Evolutionary conservation across 30 jellyfish, hydroid and myxozoan species (phyloP).

Genomic region (Catostylus mosaicus): DNA sequence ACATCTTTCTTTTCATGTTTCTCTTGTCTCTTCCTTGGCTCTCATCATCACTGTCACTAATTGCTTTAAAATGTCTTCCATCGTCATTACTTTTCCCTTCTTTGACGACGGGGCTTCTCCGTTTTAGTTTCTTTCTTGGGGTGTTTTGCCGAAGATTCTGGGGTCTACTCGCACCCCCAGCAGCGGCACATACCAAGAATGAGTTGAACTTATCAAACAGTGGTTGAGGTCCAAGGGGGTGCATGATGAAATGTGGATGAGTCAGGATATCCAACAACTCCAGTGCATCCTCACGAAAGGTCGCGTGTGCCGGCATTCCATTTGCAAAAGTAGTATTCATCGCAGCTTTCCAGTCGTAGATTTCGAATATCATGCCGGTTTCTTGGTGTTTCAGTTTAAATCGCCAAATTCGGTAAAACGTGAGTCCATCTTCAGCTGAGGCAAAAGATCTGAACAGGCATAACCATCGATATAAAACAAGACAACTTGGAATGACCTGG

Average conservation of each 20-base stretch:
- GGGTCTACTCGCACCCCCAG: constrained; percentile 81
- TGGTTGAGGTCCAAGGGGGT: constrained; percentile 90
- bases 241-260: constrained; percentile 98
- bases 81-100: constrained; percentile 9
- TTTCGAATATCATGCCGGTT: constrained; percentile 94
- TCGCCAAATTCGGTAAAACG: constrained; percentile 97
- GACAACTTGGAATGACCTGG: constrained; percentile 98
- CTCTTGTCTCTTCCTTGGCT: constrained; percentile 15
- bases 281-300: constrained; percentile 79
- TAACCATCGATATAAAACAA: constrained; percentile 94
- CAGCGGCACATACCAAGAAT: constrained; percentile 80
- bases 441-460: constrained; percentile 83
- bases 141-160: not conserved
- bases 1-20: constrained; percentile 17
- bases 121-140: constrained; percentile 20
- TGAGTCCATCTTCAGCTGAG: constrained; percentile 94
- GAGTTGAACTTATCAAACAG: constrained; percentile 27
- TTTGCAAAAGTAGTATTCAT: constrained; percentile 88
- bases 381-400: constrained; percentile 87
- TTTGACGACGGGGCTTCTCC: constrained; percentile 25
- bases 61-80: constrained; percentile 17
- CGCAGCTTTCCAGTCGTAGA: constrained; percentile 99
- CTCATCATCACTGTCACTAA: constrained; percentile 62
- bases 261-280: constrained; percentile 84
- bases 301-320: constrained; percentile 80